These are phyloP conservation scores for Cyclura pinguis DNA, from an alignment of 2,797 vertebrate species.

Conservation along the genomic window DNA sequence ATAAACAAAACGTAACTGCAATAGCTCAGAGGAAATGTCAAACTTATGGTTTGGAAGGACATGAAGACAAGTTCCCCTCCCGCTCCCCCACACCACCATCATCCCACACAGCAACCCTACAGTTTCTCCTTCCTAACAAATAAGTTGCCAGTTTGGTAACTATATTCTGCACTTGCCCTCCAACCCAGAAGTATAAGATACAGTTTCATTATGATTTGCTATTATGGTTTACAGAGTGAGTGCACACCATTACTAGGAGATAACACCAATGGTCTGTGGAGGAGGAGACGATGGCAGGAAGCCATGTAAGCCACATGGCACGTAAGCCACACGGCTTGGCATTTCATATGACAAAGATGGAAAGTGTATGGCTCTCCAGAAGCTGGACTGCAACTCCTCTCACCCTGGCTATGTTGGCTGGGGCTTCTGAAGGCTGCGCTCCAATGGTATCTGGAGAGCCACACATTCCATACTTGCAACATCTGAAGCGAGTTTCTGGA, in stretches of 20 bases:
- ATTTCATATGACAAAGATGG: background rate
- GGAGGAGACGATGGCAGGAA: accelerated
- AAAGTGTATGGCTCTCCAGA: background rate
- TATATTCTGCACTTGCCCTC: background rate
- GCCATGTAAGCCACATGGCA: background rate
- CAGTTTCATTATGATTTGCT: background rate
- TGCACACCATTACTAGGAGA: background rate
- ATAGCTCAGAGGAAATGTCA: background rate
- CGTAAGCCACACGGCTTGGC: background rate
- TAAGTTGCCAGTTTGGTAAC: background rate
- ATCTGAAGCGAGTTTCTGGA: background rate
- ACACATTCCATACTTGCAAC: background rate
- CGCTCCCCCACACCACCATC: background rate
- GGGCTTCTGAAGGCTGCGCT: background rate
- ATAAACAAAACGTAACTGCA: constrained; percentile 18
- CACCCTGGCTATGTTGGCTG: background rate
- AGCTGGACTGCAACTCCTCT: background rate
- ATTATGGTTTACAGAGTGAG: background rate
- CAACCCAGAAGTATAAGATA: background rate
- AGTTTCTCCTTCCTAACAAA: background rate
- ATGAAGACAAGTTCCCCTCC: background rate
- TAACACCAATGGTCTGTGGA: background rate
- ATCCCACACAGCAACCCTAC: background rate
- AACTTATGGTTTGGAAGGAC: background rate
- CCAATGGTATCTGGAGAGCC: background rate